These are phyloP conservation scores for Lepus townsendii DNA, from an alignment of 2,797 vertebrate genomes.

Conservation along the genomic window DNA sequence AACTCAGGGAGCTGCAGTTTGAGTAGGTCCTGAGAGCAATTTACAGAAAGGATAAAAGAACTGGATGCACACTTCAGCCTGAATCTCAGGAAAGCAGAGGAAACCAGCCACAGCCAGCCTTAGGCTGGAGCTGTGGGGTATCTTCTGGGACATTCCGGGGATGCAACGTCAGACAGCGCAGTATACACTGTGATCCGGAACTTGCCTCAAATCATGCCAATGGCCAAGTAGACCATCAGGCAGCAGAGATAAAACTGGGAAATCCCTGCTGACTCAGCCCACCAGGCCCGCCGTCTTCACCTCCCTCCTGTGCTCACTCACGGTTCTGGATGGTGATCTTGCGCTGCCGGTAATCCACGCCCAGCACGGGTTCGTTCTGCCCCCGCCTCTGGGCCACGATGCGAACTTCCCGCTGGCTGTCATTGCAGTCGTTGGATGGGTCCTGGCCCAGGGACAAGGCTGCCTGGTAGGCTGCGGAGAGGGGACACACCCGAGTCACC, in stretches of 20 bases:
- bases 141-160: slow-evolving; percentile 25
- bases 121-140: not conserved
- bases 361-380: slow-evolving; percentile 91
- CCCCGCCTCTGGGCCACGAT: slow-evolving; percentile 94
- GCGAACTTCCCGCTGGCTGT: slow-evolving; percentile 93
- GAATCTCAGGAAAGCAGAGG: slow-evolving; percentile 41
- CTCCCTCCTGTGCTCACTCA: slow-evolving; percentile 86
- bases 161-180: not conserved
- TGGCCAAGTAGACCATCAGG: not conserved
- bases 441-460: slow-evolving; percentile 93
- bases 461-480: slow-evolving; percentile 93
- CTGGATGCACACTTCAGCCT: not conserved
- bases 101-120: slow-evolving; percentile 39
- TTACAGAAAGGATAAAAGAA: not conserved
- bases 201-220: slow-evolving; percentile 58
- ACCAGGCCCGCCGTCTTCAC: not conserved
- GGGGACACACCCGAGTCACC: not conserved
- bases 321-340: slow-evolving; percentile 96
- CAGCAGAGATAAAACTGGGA: slow-evolving; percentile 58
- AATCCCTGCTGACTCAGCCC: slow-evolving; percentile 77
- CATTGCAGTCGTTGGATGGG: slow-evolving; percentile 94
- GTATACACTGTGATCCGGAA: slow-evolving; percentile 30
- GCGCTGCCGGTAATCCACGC: slow-evolving; percentile 94
- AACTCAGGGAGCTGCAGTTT: not conserved
- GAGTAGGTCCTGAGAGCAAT: not conserved